Percentiles rank a stretch among this genome's conserved stretches.
Conservation (phyloP, 2,888 invertebrate species). For the Tenthredo distinguenda region DNA sequence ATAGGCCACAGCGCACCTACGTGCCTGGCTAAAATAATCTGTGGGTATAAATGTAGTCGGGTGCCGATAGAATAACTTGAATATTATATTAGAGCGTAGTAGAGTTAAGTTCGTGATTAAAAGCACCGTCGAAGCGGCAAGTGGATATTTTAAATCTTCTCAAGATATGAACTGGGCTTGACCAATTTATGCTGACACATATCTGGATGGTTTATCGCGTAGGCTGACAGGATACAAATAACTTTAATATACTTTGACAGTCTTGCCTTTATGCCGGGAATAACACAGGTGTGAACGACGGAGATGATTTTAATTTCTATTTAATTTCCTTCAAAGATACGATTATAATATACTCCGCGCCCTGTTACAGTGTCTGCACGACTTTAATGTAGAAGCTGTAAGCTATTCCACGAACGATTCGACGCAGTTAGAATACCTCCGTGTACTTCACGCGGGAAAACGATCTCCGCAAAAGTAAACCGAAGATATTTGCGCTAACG, state of each 20-base stretch:
- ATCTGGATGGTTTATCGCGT: conserved; percentile 29
- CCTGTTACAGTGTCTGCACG: background rate
- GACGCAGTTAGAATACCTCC: conserved; percentile 46
- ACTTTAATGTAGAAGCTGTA: background rate
- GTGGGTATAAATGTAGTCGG: background rate
- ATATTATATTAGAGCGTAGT: conserved; percentile 13
- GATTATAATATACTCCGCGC: background rate
- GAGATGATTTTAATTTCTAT: conserved; percentile 22
- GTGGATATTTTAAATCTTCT: conserved; percentile 16
- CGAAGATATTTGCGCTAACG: conserved; percentile 26
- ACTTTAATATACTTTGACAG: conserved; percentile 28
- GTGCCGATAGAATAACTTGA: background rate
- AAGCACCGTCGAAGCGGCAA: background rate
- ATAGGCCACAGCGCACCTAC: conserved; percentile 27
- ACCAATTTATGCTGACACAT: conserved; percentile 44
- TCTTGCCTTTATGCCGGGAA: background rate
- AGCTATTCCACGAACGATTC: conserved; percentile 32
- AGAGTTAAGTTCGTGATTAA: background rate
- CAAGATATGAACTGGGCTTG: conserved; percentile 28
- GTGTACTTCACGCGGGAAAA: conserved; percentile 40
- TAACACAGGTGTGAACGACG: background rate
- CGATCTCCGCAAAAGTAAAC: conserved; percentile 37
- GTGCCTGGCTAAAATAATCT: background rate
- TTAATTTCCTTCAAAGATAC: background rate
- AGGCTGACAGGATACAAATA: conserved; percentile 36